Conservation (phyloP, 1,140 invertebrate species). For the Drosophila nigromelanica region DNA sequence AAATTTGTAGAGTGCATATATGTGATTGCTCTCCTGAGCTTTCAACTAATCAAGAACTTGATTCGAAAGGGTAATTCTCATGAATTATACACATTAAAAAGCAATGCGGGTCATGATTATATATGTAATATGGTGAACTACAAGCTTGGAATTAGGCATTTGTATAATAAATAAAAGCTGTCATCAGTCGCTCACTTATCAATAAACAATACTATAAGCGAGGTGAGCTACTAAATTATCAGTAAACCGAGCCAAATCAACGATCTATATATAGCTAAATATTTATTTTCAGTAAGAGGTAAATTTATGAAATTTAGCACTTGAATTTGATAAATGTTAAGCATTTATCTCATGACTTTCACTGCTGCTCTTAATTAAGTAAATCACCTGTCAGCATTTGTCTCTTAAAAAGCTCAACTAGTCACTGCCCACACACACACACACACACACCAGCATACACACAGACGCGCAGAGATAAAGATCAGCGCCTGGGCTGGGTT, state of each 20-base stretch:
- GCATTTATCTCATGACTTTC: conserved; percentile 23
- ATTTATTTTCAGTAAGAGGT: neutral
- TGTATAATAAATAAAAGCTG: no score
- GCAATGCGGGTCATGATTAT: no score
- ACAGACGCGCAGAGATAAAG: conserved; percentile 26
- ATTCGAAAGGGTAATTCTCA: no score
- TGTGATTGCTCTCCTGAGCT: no score
- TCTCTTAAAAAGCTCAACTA: conserved; percentile 29
- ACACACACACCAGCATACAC: neutral
- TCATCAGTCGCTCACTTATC: no score
- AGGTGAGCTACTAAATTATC: neutral
- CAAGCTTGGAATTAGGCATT: no score
- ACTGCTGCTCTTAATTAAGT: conserved; percentile 28
- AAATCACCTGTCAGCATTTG: conserved; percentile 44
- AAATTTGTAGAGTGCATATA: no score
- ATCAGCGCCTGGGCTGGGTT: conserved; percentile 28
- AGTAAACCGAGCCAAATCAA: neutral
- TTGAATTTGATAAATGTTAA: conserved; percentile 6
- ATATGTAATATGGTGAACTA: no score
- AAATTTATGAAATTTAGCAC: conserved; percentile 10
- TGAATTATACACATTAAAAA: no score
- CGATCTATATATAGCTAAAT: neutral
- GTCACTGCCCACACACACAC: conserved; percentile 14
- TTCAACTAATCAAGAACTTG: no score
- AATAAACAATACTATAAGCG: no score